Percentiles rank a stretch among this genome's conserved stretches.
These are phyloP conservation scores for Schlechtendalia chinensis DNA, from an alignment of 1,140 invertebrate genomes.

Conservation along the genomic window DNA sequence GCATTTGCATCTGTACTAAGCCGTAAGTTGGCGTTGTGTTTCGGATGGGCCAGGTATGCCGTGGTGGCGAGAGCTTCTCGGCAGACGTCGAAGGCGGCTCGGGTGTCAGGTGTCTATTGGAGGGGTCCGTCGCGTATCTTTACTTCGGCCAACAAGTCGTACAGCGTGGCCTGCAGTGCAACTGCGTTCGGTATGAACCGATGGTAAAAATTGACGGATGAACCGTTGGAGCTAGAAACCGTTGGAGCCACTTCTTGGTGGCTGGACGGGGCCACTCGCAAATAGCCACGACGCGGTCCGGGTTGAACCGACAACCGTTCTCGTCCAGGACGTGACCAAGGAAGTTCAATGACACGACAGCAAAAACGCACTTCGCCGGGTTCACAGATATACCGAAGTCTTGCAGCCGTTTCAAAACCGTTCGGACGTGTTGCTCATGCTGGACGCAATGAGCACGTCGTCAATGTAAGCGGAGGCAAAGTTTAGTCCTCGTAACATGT, in stretches of 20 bases:
- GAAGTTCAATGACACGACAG: constrained; percentile 53
- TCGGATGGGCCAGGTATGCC: constrained; percentile 24
- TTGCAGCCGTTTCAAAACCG: constrained; percentile 52
- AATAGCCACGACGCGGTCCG: constrained; percentile 55
- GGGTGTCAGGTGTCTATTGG: constrained; percentile 12
- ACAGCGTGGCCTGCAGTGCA: constrained; percentile 11
- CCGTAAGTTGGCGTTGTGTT: not conserved
- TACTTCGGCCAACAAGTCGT: not conserved
- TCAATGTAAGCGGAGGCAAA: constrained; percentile 48
- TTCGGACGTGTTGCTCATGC: constrained; percentile 51
- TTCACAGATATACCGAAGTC: constrained; percentile 53
- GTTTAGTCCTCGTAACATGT: too few relatives aligned
- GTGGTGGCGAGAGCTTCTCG: constrained; percentile 53
- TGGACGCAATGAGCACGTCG: constrained; percentile 53
- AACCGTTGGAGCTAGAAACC: constrained; percentile 20
- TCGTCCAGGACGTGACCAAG: constrained; percentile 56
- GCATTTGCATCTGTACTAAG: constrained; percentile 51
- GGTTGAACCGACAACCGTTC: too few relatives aligned
- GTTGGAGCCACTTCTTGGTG: not conserved
- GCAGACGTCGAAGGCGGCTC: constrained; percentile 52
- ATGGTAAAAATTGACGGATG: constrained; percentile 50
- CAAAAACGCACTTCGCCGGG: constrained; percentile 55
- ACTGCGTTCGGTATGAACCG: constrained; percentile 50
- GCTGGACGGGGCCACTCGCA: constrained; percentile 53
- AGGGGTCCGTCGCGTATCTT: not conserved